Base-by-base conservation (phyloP, 2,113 vertebrate species). In the Spheniscus mendiculus region DNA sequence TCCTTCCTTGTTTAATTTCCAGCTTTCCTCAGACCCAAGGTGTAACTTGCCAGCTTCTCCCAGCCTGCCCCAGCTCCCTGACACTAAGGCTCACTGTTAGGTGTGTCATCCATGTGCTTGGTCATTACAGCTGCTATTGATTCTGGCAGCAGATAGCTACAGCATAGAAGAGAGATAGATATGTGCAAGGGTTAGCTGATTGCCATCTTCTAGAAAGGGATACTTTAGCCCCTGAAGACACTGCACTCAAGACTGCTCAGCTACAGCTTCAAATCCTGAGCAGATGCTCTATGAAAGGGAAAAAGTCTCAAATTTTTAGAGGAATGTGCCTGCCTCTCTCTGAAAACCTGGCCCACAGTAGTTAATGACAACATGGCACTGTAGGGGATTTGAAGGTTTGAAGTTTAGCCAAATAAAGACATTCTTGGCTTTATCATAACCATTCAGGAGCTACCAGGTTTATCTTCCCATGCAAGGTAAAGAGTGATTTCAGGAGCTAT, bases 351-450 rank as follows among this genome's bases (percentile, higher is more conserved):
- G 9, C 36, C 84, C 89, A 93, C 90, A 83, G 96, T 95, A 97
- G 82, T 47, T 97, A 97, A 95, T 93, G 96, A 97, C 93, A 90
- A 79, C 69, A 80, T 65, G 88, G 95, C 72, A 94, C 58, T 83
- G 86, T 58, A 61, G 32, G 56, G 94, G 77, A 93, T 86, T 97
- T 71, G 89, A 91, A 96, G 87, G 80, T 93, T 95, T 95, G 86
- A 95, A 97, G 89, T 96, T 97, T 79, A 98, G 96, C 87, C 93
- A 98, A 93, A 97, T 85, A 90, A 96, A 97, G 78, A 94, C 83
- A 67, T 84, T 94, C 91, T 84, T 91, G 89, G 53, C 83, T 98
- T 98, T 92, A 94, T 67, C 87, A 82, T 76, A 95, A 96, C 81
- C 85, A 89, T 93, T 96, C 77, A 71, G 96, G 95, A 97, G 88